Conservation (phyloP, 2,113 vertebrate genomes). For the Anseranas semipalmata region DNA sequence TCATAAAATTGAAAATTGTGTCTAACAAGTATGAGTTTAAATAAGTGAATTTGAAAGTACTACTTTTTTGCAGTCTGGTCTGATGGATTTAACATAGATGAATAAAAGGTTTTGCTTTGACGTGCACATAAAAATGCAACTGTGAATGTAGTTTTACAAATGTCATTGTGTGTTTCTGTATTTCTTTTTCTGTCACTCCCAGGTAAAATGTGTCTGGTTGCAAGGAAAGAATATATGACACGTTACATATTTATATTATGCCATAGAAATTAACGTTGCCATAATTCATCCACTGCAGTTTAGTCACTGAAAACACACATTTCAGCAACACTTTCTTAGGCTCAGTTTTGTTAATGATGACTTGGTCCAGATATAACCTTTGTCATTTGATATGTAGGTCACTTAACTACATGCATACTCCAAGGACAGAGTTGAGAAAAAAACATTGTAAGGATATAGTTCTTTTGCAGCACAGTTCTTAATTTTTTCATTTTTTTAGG, state of each 20-base stretch:
- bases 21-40: neutral
- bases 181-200: neutral
- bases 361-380: neutral
- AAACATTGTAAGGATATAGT: neutral
- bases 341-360: neutral
- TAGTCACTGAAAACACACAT: neutral
- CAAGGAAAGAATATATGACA: neutral
- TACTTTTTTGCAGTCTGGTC: neutral
- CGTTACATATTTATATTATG: neutral
- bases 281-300: neutral
- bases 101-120: neutral
- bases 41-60: constrained; percentile 31
- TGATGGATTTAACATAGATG: neutral
- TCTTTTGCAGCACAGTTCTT: neutral
- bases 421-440: neutral
- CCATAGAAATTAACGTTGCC: neutral
- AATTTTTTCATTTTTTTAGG: neutral
- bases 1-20: neutral
- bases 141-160: neutral
- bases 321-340: neutral
- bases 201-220: neutral
- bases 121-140: neutral
- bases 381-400: neutral
- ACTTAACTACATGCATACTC: neutral
- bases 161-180: neutral